Conservation (phyloP, 2,113 vertebrate species). For the Oreochromis spilurus region DNA sequence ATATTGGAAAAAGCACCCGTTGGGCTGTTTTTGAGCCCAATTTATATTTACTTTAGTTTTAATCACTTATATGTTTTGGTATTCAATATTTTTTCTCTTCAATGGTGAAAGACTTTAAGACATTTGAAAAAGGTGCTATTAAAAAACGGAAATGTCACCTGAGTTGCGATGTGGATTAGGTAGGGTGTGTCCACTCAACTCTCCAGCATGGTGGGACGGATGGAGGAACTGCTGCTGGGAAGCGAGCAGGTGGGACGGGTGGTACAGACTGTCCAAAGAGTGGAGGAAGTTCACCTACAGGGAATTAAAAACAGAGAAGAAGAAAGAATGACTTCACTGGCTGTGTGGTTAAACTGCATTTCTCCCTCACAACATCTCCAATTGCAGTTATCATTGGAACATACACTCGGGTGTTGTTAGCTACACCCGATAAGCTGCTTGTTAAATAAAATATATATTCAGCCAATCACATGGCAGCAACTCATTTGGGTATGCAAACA, state of each 20-base stretch:
- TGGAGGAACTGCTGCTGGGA: slow-evolving; percentile 96
- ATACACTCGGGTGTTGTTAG: neutral
- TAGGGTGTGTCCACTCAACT: slow-evolving; percentile 89
- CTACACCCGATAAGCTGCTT: neutral
- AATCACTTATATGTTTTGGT: neutral
- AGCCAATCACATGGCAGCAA: neutral
- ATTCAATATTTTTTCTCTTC: neutral
- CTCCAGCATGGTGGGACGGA: slow-evolving; percentile 81
- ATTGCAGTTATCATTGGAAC: neutral
- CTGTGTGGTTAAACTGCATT: neutral
- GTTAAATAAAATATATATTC: neutral
- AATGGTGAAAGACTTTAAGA: neutral
- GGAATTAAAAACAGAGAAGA: neutral
- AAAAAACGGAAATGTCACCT: slow-evolving; percentile 66
- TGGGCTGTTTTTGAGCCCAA: neutral
- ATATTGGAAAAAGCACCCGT: neutral
- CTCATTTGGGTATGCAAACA: neutral
- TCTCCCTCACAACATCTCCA: neutral
- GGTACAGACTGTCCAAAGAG: slow-evolving; percentile 82
- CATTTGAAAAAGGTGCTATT: neutral
- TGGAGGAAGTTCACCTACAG: slow-evolving; percentile 90
- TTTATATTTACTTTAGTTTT: neutral
- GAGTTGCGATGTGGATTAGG: slow-evolving; percentile 86
- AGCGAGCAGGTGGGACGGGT: slow-evolving; percentile 89
- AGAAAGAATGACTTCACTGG: neutral